Base-by-base conservation (phyloP, 2,113 vertebrate genomes). In the Pelobates fuscus region DNA sequence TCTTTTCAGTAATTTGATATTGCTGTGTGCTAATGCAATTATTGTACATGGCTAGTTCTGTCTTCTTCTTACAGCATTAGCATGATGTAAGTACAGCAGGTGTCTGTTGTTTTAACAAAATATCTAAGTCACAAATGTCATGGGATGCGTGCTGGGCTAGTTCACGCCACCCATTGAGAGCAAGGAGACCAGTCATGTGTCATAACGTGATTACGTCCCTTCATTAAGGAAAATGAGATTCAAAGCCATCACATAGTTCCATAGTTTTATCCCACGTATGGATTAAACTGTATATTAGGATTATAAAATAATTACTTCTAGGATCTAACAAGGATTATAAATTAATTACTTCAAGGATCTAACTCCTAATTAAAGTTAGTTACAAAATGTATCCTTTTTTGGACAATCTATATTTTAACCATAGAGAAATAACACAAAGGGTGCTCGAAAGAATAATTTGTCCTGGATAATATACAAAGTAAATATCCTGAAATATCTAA, bases 21-120 rank as follows among this genome's bases (percentile, higher is more conserved):
- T 68, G 65, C 73, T 44, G 67, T 37, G 41, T 2, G 21, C 64
- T 77, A 77, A 77, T 77, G 65, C 73, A 77, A 77, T 77, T 77
- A 77, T 77, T 25, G 46, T 77, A 77, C 64, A 61, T 77, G 73
- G 65, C 46, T 77, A 52, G 73, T 61, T 61, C 73, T 52, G 73
- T 66, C 46, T 77, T 68, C 67, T 44, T 77, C 29, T 68, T 77
- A 18, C 20, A 49, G 26, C 41, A 61, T 77, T 68, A 61, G 57
- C 46, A 25, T 67, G 67, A 60, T 44, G 57, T 26, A 67, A n/a
- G 64, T 77, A 21, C 61, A 77, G 73, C 73, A 77, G 65, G 73
- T 77, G 73, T 49, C 73, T 68, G 73, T 77, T 61, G 44, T 32
- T 68, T 77, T 68, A 68, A 61, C 65, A 77, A 68, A 77, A 77